phyloP scores from a whole-genome alignment of 2,797 vertebrate species.

The Hoplostethus atlanticus region DNA sequence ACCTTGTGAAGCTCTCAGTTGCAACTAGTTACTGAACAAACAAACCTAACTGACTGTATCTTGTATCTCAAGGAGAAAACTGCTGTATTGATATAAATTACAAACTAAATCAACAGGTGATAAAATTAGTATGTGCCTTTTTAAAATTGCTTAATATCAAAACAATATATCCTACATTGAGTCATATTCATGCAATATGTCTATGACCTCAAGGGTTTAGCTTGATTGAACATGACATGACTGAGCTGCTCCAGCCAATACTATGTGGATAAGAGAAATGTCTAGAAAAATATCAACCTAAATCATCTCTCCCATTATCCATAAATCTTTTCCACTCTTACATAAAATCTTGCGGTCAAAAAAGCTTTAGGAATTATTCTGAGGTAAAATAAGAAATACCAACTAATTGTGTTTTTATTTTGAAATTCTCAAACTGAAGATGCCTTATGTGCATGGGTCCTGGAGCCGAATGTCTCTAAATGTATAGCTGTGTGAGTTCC shows the following conservation, averaged over 20 bases:
- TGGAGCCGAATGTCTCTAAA: neutral
- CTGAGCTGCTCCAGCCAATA: neutral
- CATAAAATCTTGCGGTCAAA: neutral
- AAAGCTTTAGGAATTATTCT: neutral
- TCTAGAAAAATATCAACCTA: neutral
- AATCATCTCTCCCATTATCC: neutral
- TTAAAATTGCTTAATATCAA: no score
- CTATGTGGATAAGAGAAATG: constrained; percentile 3
- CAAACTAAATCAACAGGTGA: no score
- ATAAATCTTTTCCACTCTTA: neutral
- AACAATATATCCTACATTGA: neutral
- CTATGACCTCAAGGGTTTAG: neutral
- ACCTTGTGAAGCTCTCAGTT: neutral
- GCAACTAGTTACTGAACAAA: no score
- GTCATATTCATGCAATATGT: neutral
- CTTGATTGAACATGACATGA: neutral
- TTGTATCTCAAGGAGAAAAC: no score
- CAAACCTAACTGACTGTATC: no score
- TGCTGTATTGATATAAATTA: no score
- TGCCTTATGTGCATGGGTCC: neutral
- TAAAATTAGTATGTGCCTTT: no score
- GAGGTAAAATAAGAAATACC: neutral
- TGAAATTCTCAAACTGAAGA: neutral
- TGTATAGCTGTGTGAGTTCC: neutral
- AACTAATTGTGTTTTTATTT: neutral